These are phyloP conservation scores for Pagrus major DNA, from an alignment of 2,113 vertebrate species.

Conservation along the genomic window DNA sequence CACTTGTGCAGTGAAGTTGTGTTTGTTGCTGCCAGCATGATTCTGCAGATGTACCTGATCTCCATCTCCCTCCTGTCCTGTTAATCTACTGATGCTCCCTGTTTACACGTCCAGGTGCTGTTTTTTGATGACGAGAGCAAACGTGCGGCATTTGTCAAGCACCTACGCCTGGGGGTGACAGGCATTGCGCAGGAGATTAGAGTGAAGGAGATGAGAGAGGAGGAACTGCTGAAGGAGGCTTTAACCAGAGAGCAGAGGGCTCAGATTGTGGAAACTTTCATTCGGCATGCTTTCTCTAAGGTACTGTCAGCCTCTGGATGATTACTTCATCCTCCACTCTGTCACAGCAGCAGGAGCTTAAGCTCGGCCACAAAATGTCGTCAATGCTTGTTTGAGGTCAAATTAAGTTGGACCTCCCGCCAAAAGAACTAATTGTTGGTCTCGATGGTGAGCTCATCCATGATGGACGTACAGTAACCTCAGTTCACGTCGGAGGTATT, in stretches of 20 bases:
- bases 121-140: conserved; percentile 87
- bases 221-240: conserved; percentile 87
- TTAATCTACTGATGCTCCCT: background rate
- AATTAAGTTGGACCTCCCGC: conserved; percentile 34
- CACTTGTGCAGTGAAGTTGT: background rate
- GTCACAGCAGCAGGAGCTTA: conserved; percentile 23
- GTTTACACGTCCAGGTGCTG: conserved; percentile 86
- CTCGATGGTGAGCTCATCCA: conserved; percentile 47
- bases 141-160: conserved; percentile 83
- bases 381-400: conserved; percentile 62
- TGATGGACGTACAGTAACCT: conserved; percentile 28
- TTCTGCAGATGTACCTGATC: conserved; percentile 30
- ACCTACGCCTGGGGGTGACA: conserved; percentile 74
- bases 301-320: conserved; percentile 75
- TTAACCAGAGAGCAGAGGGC: conserved; percentile 91
- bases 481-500: conserved; percentile 48
- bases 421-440: conserved; percentile 57
- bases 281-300: conserved; percentile 94
- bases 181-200: conserved; percentile 66
- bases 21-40: conserved; percentile 27
- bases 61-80: conserved; percentile 17
- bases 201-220: conserved; percentile 84
- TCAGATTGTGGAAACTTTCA: conserved; percentile 94
- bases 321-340: conserved; percentile 51
- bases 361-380: conserved; percentile 43